Conservation (phyloP, 2,797 vertebrate species). For the Enteromius viviparus region DNA sequence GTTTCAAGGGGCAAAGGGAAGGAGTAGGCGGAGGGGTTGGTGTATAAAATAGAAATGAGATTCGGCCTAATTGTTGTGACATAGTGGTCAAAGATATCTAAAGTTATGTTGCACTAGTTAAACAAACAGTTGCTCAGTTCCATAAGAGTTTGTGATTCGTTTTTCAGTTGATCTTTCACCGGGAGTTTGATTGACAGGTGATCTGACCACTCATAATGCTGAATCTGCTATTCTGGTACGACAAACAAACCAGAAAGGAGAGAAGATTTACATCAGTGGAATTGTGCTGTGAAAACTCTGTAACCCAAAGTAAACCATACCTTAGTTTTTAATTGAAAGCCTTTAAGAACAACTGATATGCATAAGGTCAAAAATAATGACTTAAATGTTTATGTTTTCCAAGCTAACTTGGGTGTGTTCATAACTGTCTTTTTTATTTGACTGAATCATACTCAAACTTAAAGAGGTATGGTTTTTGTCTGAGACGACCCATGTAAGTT, state of each 20-base stretch:
- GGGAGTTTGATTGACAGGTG: background rate
- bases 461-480: background rate
- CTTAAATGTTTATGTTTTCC: background rate
- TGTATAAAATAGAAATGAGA: too few relatives aligned
- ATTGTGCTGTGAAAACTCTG: background rate
- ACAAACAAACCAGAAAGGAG: background rate
- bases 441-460: background rate
- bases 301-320: background rate
- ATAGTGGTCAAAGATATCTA: background rate
- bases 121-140: background rate
- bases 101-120: background rate
- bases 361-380: background rate
- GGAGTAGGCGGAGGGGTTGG: too few relatives aligned
- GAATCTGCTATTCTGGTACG: background rate
- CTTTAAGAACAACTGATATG: background rate
- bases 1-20: too few relatives aligned
- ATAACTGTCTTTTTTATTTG: too few relatives aligned
- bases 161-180: background rate
- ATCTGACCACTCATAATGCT: background rate
- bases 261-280: background rate
- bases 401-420: background rate
- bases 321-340: background rate
- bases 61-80: background rate
- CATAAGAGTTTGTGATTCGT: background rate
- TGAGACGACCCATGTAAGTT: background rate